phyloP scores from a whole-genome alignment of 1,140 invertebrate species.

The Scylla paramamosain region DNA sequence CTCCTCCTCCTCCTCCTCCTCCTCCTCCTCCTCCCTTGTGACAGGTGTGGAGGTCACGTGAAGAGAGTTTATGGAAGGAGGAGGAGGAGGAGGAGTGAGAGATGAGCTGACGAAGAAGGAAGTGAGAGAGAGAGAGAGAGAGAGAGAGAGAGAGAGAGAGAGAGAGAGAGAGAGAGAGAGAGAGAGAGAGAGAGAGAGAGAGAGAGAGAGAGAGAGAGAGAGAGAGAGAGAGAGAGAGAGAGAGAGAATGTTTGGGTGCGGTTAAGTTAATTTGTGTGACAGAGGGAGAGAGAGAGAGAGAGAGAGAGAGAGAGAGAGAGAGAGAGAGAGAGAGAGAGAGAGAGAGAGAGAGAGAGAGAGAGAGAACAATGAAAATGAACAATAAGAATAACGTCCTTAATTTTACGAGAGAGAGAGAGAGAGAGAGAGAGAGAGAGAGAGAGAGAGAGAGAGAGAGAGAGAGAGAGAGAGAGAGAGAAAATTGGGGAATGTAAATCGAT shows the following conservation, averaged over 20 bases:
- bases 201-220: not conserved
- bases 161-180: not conserved
- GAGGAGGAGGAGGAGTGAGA: too few relatives aligned
- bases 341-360: constrained; percentile 32
- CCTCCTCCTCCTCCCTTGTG: too few relatives aligned
- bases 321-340: constrained; percentile 36
- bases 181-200: not conserved
- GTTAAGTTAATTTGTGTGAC: not conserved
- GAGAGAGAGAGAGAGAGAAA: too few relatives aligned
- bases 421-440: too few relatives aligned
- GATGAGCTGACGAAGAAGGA: too few relatives aligned
- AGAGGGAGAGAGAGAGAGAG: not conserved
- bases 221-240: not conserved
- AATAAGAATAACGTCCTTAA: not conserved
- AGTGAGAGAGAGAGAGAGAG: not conserved
- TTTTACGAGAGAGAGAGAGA: too few relatives aligned
- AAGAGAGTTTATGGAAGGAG: too few relatives aligned
- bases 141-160: too few relatives aligned
- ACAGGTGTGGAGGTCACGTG: too few relatives aligned
- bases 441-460: too few relatives aligned
- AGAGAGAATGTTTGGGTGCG: not conserved
- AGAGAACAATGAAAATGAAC: not conserved
- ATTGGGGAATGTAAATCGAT: too few relatives aligned
- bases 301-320: constrained; percentile 32
- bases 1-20: too few relatives aligned